Base-by-base conservation (phyloP, 2,113 vertebrate species). In the Irena cyanogastra region DNA sequence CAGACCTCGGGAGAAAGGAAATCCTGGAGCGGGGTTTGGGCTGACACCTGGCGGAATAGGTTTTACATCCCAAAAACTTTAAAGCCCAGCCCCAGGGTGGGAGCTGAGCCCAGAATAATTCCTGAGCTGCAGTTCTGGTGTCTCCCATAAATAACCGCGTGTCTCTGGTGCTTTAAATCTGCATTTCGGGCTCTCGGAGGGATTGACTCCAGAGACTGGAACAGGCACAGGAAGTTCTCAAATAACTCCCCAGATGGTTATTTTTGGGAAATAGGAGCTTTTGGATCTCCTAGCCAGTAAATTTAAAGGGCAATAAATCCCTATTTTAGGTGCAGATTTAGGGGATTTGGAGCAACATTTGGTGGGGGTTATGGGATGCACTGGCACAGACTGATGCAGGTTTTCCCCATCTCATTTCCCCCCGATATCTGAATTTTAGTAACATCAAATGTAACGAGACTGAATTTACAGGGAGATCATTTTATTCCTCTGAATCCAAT, bases 31-130 rank as follows among this genome's bases (percentile, higher is more conserved):
- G 5, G 53, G 54, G 16, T 26, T 87, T 47, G 50, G 66, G 70
- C 30, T 4, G 1, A 56, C 68, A 10, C 44, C 4, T 0, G 9
- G 5, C 33, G 82, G 21, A 47, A 22, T 12, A 3, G 5, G 1
- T 45, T 49, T 80, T 9, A 31, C 33, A 79, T 79, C 76, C 60
- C 60, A 19, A 54, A 78, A 79, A 31, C 9, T 54, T 42, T 8
- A 15, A 65, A 79, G 6, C 11, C 24, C 76, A 24, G 26, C 28
- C 44, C 35, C 35, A 2, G 27, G 6, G 74, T 49, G 57, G 56
- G 74, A 49, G 56, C 7, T 8, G 74, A 77, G 74, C 39, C 49
- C 26, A 7, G 60, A 23, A 44, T 24, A 23, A 53, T 65, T 14
- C 49, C 76, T 11, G 76, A 44, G 49, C 76, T 35, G 49, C 7